Conservation (phyloP, 2,797 vertebrate species). For the Sebastes minor region DNA sequence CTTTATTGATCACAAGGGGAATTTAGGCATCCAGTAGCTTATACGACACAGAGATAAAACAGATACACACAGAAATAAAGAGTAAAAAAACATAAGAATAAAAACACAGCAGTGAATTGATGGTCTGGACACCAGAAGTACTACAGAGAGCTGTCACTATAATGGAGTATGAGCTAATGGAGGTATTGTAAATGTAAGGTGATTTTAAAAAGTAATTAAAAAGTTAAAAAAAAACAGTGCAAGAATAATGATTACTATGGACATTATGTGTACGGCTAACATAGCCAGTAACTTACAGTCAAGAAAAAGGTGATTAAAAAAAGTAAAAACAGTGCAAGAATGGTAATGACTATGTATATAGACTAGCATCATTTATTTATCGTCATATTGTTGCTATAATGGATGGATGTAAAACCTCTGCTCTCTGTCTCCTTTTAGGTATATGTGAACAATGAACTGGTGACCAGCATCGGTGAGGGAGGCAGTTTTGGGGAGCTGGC, state of each 20-base stretch:
- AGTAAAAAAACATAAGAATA: too few relatives aligned
- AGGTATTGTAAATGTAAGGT: neutral
- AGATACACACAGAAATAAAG: too few relatives aligned
- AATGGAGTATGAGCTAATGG: neutral
- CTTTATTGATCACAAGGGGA: too few relatives aligned
- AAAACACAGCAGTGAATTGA: too few relatives aligned
- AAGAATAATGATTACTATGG: neutral
- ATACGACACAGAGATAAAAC: too few relatives aligned
- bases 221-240: neutral
- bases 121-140: too few relatives aligned
- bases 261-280: too few relatives aligned
- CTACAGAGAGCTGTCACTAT: neutral
- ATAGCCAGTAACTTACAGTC: too few relatives aligned
- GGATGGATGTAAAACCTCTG: neutral
- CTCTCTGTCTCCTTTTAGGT: conserved; percentile 66
- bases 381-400: neutral
- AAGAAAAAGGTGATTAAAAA: too few relatives aligned
- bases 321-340: too few relatives aligned
- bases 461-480: conserved; percentile 90
- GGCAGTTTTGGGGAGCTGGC: conserved; percentile 93
- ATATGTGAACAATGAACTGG: conserved; percentile 91
- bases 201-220: neutral
- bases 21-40: too few relatives aligned
- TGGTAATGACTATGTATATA: neutral
- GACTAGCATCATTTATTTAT: neutral